Conservation (phyloP, 2,113 vertebrate genomes). For the Rattus norvegicus region GRCr8 NC_086022.1:17922501-17923000, state of each 20-base stretch:
- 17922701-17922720: background rate
- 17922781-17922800: background rate
- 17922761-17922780: background rate
- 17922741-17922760: background rate
- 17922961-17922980: background rate
- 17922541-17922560: background rate
- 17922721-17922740: background rate
- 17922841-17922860: background rate
- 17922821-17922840: accelerated
- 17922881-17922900: too few relatives aligned
- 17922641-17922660: background rate
- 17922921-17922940: background rate
- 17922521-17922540: background rate
- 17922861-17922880: background rate
- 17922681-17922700: background rate
- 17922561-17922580: constrained; percentile 22
- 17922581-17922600: background rate
- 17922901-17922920: background rate
- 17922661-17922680: background rate
- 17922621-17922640: background rate
- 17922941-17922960: background rate
- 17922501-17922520: background rate
- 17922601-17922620: background rate
- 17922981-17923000: constrained; percentile 11
- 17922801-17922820: background rate